Base-by-base conservation (phyloP, 2,888 invertebrate genomes). In the Pyrocoelia pectoralis region DNA sequence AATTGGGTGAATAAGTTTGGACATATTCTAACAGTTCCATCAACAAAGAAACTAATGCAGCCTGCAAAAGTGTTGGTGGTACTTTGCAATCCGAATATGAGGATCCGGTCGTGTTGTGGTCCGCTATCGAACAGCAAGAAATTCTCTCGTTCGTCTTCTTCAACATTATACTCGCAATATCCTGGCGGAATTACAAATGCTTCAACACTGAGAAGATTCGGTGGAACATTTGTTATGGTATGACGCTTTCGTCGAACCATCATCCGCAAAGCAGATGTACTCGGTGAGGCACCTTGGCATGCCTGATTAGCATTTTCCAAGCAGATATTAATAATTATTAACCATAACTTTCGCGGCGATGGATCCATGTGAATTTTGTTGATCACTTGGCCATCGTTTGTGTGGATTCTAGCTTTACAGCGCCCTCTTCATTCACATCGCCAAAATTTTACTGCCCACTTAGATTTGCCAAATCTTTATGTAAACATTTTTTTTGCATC, bases 171-270 rank as follows among this genome's bases (percentile, higher is more conserved):
- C 6, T 43, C 8, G 14, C 41, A 43, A 12, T 49, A 19, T 18
- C n/a, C 46, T 17, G 14, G 15, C 5, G 46, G 46, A 14, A 43
- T 43, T 43, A 43, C 17, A 14, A 9, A 12, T 15, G 14, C 13
- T 43, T 43, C 41, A 43, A 43, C 41, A 13, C 41, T 43, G 41
- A 43, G 41, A 43, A 13, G 13, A 43, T 43, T 43, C 41, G 41
- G 41, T 43, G 41, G 41, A 43, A 43, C 13, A 43, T 43, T 43
- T 43, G 3, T 43, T 43, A 43, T 15, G 41, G 13, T 13, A 43
- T 43, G 2, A 17, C 46, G 46, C 46, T 43, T 43, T 17, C 46
- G 14, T 15, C 46, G 46, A 17, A 43, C 46, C 46, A 43, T 43
- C 10, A 15, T 14, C 46, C 13, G 8, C 46, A 43, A 43, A 43